Conservation (phyloP, 2,797 vertebrate species). For the Octomys mimax region DNA sequence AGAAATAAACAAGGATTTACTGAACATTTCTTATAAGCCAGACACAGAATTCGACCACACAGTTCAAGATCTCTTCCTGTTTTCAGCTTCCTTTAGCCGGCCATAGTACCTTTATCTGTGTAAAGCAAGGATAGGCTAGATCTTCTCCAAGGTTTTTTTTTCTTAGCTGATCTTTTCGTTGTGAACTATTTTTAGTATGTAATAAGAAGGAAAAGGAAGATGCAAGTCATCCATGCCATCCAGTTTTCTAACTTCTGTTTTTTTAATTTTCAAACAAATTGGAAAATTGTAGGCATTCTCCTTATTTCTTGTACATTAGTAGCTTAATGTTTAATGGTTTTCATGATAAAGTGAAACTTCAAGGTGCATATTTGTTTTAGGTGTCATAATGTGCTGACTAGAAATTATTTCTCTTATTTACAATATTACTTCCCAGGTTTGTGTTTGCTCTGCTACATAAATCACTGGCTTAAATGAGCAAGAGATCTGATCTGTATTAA, state of each 20-base stretch:
- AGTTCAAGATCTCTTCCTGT: not conserved
- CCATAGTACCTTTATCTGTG: not conserved
- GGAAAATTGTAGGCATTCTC: not conserved
- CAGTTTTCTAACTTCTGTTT: not conserved
- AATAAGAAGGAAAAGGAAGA: not conserved
- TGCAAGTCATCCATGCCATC: not conserved
- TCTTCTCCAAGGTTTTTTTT: conserved; percentile 5
- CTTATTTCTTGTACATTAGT: not conserved
- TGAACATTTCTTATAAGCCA: not conserved
- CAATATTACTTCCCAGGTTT: not conserved
- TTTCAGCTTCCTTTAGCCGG: not conserved
- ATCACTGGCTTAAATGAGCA: not conserved
- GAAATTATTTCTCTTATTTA: conserved; percentile 62
- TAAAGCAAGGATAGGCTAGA: not conserved
- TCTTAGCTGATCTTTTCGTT: not conserved
- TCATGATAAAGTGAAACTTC: not conserved
- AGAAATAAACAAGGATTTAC: not conserved
- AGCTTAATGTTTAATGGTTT: not conserved
- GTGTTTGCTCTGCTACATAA: conserved; percentile 26
- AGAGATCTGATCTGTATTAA: not conserved
- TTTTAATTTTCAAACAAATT: conserved; percentile 14
- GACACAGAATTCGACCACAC: not conserved
- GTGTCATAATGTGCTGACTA: not conserved
- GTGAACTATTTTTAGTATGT: not conserved
- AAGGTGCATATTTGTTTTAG: not conserved